phyloP scores from a whole-genome alignment of 2,113 vertebrate genomes.

The Lathamus discolor region DNA sequence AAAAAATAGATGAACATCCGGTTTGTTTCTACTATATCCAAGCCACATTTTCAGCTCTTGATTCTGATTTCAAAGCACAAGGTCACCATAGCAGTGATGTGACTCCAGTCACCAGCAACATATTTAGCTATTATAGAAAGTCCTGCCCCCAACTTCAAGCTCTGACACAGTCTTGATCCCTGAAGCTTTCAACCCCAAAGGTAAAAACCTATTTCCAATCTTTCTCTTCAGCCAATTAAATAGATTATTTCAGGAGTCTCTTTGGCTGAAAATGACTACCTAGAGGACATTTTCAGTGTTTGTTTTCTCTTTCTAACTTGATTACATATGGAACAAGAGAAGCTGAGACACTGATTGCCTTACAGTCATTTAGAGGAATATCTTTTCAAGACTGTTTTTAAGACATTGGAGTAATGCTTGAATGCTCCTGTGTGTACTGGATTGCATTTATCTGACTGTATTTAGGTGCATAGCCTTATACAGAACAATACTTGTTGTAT shows the following conservation, averaged over 20 bases:
- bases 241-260: constrained; percentile 20
- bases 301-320: constrained; percentile 33
- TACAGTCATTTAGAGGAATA: constrained; percentile 21
- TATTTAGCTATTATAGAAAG: neutral
- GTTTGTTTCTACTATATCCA: neutral
- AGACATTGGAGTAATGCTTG: neutral
- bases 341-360: constrained; percentile 41
- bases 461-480: neutral
- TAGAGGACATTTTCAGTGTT: constrained; percentile 35
- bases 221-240: neutral
- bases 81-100: neutral
- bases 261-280: constrained; percentile 49
- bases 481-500: neutral
- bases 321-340: constrained; percentile 42
- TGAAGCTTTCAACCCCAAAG: neutral
- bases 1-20: neutral
- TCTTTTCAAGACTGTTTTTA: constrained; percentile 21
- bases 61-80: neutral
- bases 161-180: neutral
- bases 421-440: neutral
- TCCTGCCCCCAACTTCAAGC: neutral
- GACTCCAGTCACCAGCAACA: neutral
- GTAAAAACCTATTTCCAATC: neutral
- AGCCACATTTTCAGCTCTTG: neutral
- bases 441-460: constrained; percentile 11